These are phyloP conservation scores for Oceanites oceanicus DNA, from an alignment of 2,113 vertebrate genomes.

Conservation along the genomic window DNA sequence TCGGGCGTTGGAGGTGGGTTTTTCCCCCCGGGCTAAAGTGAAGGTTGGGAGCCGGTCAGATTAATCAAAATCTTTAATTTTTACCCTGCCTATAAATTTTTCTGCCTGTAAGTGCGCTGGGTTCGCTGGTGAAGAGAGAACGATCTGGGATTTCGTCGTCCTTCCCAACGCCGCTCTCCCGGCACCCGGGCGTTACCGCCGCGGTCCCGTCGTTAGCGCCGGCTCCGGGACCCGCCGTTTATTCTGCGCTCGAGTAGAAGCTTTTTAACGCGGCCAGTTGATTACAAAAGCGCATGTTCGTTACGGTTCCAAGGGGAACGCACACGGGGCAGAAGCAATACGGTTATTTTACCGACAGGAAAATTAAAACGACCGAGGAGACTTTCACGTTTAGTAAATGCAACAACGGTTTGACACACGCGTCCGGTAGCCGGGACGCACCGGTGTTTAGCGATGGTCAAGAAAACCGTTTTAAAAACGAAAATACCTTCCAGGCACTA, in stretches of 20 bases:
- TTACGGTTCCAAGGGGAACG: not conserved
- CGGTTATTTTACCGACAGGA: not conserved
- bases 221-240: not conserved
- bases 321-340: not conserved
- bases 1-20: not conserved
- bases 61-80: not conserved
- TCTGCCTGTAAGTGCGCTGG: not conserved
- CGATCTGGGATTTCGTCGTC: not conserved
- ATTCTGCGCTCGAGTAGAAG: not conserved
- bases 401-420: not conserved
- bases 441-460: not conserved
- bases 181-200: no score
- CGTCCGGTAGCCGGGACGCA: not conserved
- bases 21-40: not conserved
- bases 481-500: not conserved
- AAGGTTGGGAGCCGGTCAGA: not conserved
- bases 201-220: not conserved
- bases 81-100: not conserved
- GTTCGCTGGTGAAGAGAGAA: not conserved
- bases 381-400: not conserved
- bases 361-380: not conserved
- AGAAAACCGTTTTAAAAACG: not conserved
- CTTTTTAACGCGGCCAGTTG: not conserved
- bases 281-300: not conserved
- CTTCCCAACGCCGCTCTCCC: not conserved